Base-by-base conservation (phyloP, 2,888 invertebrate species). In the Zeuzera pyrina region DNA sequence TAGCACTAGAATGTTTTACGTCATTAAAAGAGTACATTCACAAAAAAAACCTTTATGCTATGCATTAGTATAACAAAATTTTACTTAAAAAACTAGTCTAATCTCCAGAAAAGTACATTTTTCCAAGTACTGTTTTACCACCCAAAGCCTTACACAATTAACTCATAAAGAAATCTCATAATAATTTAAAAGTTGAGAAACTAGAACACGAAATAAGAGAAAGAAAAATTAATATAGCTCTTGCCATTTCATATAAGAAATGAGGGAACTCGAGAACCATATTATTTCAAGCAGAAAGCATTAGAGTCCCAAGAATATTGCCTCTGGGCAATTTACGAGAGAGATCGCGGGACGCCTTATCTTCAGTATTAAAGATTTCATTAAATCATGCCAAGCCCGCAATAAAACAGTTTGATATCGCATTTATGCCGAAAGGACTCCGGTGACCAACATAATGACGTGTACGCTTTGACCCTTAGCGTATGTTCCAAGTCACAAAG, bases 351-450 rank as follows among this genome's bases (percentile, higher is more conserved):
- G 69, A 33, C 29, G 35, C 56, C 71, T 76, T 78, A 78, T 79
- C 81, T 77, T 46, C 62, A 57, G 74, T 77, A 77, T 77, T 73
- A 81, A 74, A 76, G 73, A 79, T 79, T 81, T 83, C 79, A 83
- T 83, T 83, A 83, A 78, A 81, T 83, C 81, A 78, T 76, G 63
- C 62, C 53, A 53, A 43, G 48, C 52, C 48, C 52, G 76, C 69
- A 79, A 78, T 81, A 81, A 83, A 83, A 81, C 79, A 77, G 79
- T 78, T 77, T 81, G 79, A 79, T 76, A 74, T 69, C 74, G 66
- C 66, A 64, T 65, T 76, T 66, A 72, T 63, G 64, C 53, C 54
- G 57, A 51, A 41, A 48, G 55, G 62, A 64, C 54, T 69, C 69
- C 69, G 68, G 71, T 74, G 74, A 69, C 74, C 70, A 57, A 62